Base-by-base conservation (phyloP, 2,888 invertebrate species). In the Eristalinus aeneus region DNA sequence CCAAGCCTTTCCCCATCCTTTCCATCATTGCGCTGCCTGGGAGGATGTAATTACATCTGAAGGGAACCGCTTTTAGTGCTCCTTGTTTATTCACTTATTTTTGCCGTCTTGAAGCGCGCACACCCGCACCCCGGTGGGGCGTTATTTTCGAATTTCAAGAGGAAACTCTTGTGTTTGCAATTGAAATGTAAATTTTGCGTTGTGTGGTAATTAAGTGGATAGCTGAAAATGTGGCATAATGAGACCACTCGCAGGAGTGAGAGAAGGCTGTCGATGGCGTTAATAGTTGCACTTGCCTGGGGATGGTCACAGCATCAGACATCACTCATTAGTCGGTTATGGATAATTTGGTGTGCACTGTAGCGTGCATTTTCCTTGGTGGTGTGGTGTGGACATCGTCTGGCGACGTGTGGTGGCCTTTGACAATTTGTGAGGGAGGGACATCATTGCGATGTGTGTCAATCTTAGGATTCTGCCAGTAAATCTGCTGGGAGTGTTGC, bases 171-270 rank as follows among this genome's bases (percentile, higher is more conserved):
- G 27, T 27, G 27, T 2, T 46, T 64, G 23, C 78, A 78, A 83
- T 69, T 79, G 56, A 78, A 78, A 78, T 74, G 60, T 20, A 78
- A 83, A 83, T 83, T 78, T 27, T 64, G 53, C 31, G 67, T 73
- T 77, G 16, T 36, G 65, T 46, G 60, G 73, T 58, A 77, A 82
- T 76, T 76, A 76, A 72, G 72, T 68, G 68, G 23, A 58, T 27
- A 27, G 27, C 16, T 46, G n/a, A 8, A 46, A 46, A 16, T 46
- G 46, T 46, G 46, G 16, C 16, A 16, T 46, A 46, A 46, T 46
- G 46, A 46, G 46, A 16, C 46, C n/a, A 46, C 16, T 46, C 16
- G 46, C 0, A 8, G 12, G 12, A 12, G 12, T 12, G 12, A 12
- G 39, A 12, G 39, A 4, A 12, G n/a, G 2, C 6, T 16, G 16